Percentiles rank a stretch among this genome's conserved stretches.
Conservation (phyloP, 2,888 invertebrate genomes). For the Asteroscopus sphinx region DNA sequence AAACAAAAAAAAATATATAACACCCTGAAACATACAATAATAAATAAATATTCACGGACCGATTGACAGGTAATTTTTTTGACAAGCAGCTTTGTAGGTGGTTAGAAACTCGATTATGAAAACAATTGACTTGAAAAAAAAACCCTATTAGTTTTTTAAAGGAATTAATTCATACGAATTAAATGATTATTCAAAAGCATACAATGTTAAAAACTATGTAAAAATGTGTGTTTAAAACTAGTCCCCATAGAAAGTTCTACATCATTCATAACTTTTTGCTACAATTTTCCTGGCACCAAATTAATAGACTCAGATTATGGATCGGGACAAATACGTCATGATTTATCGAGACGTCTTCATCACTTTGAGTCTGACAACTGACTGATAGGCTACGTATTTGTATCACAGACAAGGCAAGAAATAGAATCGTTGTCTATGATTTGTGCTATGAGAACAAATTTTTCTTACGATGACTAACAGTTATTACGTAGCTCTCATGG, state of each 20-base stretch:
- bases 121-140: neutral
- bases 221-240: slow-evolving; percentile 4
- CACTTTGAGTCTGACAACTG: slow-evolving; percentile 47
- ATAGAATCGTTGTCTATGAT: slow-evolving; percentile 32
- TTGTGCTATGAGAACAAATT: slow-evolving; percentile 47
- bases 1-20: no score
- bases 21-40: no score
- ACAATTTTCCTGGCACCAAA: slow-evolving; percentile 18
- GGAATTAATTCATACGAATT: slow-evolving; percentile 27
- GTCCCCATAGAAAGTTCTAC: slow-evolving; percentile 32
- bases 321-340: slow-evolving; percentile 53
- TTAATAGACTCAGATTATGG: slow-evolving; percentile 43
- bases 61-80: no score
- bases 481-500: slow-evolving; percentile 12
- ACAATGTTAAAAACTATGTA: slow-evolving; percentile 7
- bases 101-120: no score
- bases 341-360: slow-evolving; percentile 57
- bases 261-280: slow-evolving; percentile 22
- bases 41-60: no score
- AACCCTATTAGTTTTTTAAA: no score
- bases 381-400: slow-evolving; percentile 42
- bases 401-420: slow-evolving; percentile 35
- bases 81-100: no score
- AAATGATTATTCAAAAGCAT: slow-evolving; percentile 32
- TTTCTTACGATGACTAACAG: slow-evolving; percentile 41